Conservation (phyloP, 2,113 vertebrate species). For the Elachura formosa region DNA sequence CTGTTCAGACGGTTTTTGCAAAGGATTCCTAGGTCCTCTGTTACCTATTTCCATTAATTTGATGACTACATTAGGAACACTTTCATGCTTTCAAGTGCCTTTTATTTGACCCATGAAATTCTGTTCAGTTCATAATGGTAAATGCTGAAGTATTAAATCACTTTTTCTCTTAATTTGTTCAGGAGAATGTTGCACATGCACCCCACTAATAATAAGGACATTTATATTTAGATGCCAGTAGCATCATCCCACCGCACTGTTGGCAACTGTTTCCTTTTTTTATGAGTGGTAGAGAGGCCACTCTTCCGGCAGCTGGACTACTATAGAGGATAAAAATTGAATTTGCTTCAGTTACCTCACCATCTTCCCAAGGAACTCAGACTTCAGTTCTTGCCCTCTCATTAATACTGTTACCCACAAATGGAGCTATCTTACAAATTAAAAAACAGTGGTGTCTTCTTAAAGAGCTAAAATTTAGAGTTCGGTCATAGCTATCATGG, state of each 20-base stretch:
- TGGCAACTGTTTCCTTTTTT: neutral
- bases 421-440: neutral
- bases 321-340: neutral
- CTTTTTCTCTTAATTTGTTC: neutral
- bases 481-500: neutral
- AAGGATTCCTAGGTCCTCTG: neutral
- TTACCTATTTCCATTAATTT: neutral
- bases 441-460: neutral
- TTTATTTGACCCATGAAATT: neutral
- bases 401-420: neutral
- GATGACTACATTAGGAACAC: neutral
- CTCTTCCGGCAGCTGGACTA: neutral
- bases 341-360: neutral
- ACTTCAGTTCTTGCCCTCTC: neutral
- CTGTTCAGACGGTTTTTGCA: neutral
- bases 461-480: neutral
- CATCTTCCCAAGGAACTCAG: neutral
- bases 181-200: neutral
- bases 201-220: neutral
- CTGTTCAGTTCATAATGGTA: neutral
- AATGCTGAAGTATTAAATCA: neutral
- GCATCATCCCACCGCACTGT: neutral
- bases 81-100: neutral
- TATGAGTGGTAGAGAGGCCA: neutral
- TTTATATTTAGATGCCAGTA: neutral